Conservation (phyloP, 2,797 vertebrate species). For the Clarias laeviceps region DNA sequence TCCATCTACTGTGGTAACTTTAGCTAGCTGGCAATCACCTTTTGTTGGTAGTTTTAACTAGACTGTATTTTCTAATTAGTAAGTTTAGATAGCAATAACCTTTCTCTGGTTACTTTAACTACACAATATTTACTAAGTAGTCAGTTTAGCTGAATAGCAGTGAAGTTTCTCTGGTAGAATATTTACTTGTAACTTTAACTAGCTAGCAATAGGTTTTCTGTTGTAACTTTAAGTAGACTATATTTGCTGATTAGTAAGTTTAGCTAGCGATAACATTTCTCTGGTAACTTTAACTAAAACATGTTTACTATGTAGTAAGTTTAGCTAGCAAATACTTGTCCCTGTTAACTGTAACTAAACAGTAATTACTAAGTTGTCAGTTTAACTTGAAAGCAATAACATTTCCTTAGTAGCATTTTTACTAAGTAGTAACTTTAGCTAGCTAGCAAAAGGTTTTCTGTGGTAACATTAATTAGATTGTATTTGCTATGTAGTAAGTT, state of each 20-base stretch:
- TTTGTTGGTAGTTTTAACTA: neutral
- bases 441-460: neutral
- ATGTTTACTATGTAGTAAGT: no score
- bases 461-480: neutral
- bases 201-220: neutral
- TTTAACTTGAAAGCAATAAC: neutral
- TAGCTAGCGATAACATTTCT: neutral
- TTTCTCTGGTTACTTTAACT: neutral
- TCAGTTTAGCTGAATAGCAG: neutral
- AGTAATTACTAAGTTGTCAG: neutral
- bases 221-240: neutral
- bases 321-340: neutral
- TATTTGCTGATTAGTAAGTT: no score
- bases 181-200: neutral
- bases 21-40: neutral
- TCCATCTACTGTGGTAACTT: neutral
- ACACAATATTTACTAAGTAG: neutral
- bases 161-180: neutral
- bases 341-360: neutral
- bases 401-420: neutral
- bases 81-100: neutral
- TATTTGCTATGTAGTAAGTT: neutral
- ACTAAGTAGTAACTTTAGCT: neutral
- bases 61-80: neutral
- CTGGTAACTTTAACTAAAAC: neutral